phyloP scores from a whole-genome alignment of 1,140 invertebrate genomes.

The Drosophila subpulchrella region DNA sequence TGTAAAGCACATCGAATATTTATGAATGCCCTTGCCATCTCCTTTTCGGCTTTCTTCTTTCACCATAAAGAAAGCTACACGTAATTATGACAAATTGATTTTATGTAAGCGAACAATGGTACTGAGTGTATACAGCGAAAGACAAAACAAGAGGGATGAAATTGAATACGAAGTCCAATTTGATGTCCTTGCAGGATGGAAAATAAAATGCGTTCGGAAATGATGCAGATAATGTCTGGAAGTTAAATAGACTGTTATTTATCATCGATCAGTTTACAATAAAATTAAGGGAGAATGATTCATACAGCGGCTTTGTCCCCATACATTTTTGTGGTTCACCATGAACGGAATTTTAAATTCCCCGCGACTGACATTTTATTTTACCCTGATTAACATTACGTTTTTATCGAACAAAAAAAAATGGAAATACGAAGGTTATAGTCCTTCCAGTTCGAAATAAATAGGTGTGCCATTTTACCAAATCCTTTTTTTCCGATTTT shows the following conservation, averaged over 20 bases:
- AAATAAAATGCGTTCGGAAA: constrained; percentile 13
- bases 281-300: neutral
- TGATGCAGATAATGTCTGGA: neutral
- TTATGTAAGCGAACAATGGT: constrained; percentile 50
- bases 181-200: constrained; percentile 16
- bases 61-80: constrained; percentile 21
- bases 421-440: no score
- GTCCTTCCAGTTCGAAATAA: no score
- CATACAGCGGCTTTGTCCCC: neutral
- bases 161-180: constrained; percentile 31
- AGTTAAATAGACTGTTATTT: constrained; percentile 25
- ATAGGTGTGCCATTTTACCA: no score
- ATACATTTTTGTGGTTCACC: neutral
- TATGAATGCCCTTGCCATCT: constrained; percentile 46
- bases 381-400: no score
- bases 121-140: neutral
- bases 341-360: no score
- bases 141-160: constrained; percentile 8
- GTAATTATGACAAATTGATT: constrained; percentile 72
- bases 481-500: no score
- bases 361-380: no score
- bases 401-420: no score
- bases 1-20: constrained; percentile 72
- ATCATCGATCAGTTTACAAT: constrained; percentile 1
- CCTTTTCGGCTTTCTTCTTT: neutral